Evolutionary conservation across 2,797 vertebrate genomes (phyloP), one percentile per base, ranked within the genome.

Genomic region (Sebastes nivosus): DNA sequence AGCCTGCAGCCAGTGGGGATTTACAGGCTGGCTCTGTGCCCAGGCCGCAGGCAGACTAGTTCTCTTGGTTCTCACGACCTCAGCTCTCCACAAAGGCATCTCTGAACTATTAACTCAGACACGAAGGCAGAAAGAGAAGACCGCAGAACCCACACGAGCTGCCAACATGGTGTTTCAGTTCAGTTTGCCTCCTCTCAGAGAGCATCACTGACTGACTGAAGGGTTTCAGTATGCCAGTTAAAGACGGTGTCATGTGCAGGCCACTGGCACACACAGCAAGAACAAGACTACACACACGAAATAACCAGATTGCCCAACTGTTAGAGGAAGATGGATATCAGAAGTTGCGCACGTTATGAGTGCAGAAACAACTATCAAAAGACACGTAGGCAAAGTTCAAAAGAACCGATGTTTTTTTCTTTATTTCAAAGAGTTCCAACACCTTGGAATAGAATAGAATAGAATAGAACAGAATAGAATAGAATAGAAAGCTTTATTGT

Each of bases 41-140:
- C 94, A 38, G 94, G 93, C 95, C 95, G 89, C 96, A 95, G 94
- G 94, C 96, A 86, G 94, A 94, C 94, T 95, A 92, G 95, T 96
- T 95, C 95, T 95, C 95, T 94, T 85, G 79, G 95, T 97, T 97
- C 96, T 97, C 97, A 97, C 96, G 97, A 96, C 97, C 96, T 97
- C 95, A 92, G 92, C 36, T 38, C 94, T 93, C 93, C 94, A 93
- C 94, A 94, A 92, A 94, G 91, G 93, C 95, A 95, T 94, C 93
- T 92, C 95, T 94, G 93, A 95, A 94, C 95, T 95, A 92, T 95
- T 93, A 93, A 94, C 92, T 93, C 87, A 95, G 92, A 95, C 94
- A 88, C 91, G 90, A 91, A 93, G 93, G 93, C 94, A 93, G 90
- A 64, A 89, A 77, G 86, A 90, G 80, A 38, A 82, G 76, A 94